Evolutionary conservation across 1,140 invertebrate genomes (phyloP), one percentile per base, ranked within the genome.

Genomic region (Hyles vespertilio): DNA sequence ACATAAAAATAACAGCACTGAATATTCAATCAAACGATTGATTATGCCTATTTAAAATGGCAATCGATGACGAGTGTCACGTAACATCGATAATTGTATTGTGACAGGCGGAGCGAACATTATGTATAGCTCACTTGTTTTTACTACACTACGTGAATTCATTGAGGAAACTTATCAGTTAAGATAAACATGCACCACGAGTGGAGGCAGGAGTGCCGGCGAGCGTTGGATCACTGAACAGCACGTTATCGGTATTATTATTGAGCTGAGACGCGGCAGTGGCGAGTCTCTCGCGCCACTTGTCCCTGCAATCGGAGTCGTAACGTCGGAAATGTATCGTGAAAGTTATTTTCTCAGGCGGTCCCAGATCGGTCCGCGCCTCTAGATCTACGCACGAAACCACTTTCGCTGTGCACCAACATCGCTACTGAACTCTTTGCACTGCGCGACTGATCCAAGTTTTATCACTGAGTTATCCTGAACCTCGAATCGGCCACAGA

Each of bases 301-400:
- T 58, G 59, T 65, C 67, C 62, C 60, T 69, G 52, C 54, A 63
- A 63, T 59, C 56, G 44, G 33, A 71, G 56, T 61, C 48, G 56
- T 66, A 67, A 70, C 63, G 65, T 70, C 64, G 79, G 81, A 85
- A 82, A 77, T 78, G 67, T 79, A 78, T 56, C 72, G 81, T 81
- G 82, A 85, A 85, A 85, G 82, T 82, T 79, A 84, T 76, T 77
- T 81, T 84, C 77, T 78, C 77, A 78, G 64, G 72, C 70, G 67
- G 71, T 70, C 69, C 70, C 71, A 63, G 72, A 70, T 73, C 65
- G 61, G 69, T 67, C 63, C 65, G 74, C 66, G 65, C 69, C 67
- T 72, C 65, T 69, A 69, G 65, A 66, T 69, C 63, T 63, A 72
- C 70, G 62, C 75, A 72, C 70, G 70, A 75, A 78, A 81, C 79